Evolutionary conservation across 2,797 vertebrate species (phyloP), one percentile per base, ranked within the genome.

Genomic region (Loris lydekkerianus): DNA sequence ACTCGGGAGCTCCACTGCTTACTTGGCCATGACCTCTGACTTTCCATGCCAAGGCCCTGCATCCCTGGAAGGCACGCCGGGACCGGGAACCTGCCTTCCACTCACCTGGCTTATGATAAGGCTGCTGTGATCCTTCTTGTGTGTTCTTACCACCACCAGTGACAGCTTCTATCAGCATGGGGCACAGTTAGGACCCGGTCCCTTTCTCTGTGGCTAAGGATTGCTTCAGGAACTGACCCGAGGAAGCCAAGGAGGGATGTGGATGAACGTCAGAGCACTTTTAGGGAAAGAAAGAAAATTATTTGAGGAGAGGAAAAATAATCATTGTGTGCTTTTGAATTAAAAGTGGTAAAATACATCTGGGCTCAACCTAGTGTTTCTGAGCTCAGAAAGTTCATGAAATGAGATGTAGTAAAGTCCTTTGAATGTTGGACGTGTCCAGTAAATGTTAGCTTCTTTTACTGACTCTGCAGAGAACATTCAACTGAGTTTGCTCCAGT

Each of bases 371-470:
- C 67, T 83, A 0, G 4, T 27, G 49, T 4, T 58, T 84, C 49
- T 37, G 89, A 76, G 61, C 53, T 76, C 18, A 76, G 20, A 92
- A 83, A 31, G n/a, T 69, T 75, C 18, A 23, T 29, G 21, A 70
- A 15, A 21, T 8, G 65, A 29, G 56, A 27, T 13, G 3, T 21
- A 25, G 3, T 21, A 20, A 37, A 31, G 37, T 10, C 40, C n/a
- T 27, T 72, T 0, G 0, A 3, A 3, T 20, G 15, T 53, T 67
- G 23, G 49, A 6, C 0, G 11, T 14, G 25, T 70, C 34, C 14
- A 2, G 20, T 17, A 21, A 72, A 31, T 1, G 20, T 75, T 13
- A 56, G 86, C 73, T 63, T 80, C 46, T 56, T 46, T 34, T 85
- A n/a, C 67, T 65, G 82, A 82, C n/a, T 60, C 63, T 87, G 43